These are phyloP conservation scores for Chymomyza fuscimana DNA, from an alignment of 2,888 invertebrate genomes.

Conservation along the genomic window DNA sequence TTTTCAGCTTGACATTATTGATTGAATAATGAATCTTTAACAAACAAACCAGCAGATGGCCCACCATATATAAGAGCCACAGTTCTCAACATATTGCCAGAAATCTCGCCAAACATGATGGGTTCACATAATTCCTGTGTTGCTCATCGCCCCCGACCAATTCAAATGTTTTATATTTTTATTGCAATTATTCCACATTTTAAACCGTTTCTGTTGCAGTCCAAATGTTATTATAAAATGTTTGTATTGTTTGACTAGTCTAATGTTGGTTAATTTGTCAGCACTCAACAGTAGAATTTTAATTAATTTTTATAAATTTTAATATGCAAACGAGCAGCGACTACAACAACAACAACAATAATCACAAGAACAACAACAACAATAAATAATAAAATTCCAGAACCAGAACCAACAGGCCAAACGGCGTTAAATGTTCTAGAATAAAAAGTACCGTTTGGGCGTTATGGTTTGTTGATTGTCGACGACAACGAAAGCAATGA, in stretches of 20 bases:
- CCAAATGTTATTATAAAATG: neutral
- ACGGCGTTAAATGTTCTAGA: slow-evolving; percentile 9
- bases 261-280: slow-evolving; percentile 56
- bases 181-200: neutral
- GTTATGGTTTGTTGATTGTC: slow-evolving; percentile 24
- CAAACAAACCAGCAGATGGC: too few relatives aligned
- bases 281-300: slow-evolving; percentile 41
- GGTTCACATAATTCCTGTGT: too few relatives aligned
- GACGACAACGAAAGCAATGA: slow-evolving; percentile 33
- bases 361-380: neutral
- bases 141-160: too few relatives aligned
- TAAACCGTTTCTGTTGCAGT: slow-evolving; percentile 3
- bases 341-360: neutral
- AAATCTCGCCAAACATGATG: too few relatives aligned
- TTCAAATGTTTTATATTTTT: neutral
- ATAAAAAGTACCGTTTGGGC: slow-evolving; percentile 40
- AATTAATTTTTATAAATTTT: slow-evolving; percentile 53
- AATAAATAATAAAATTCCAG: slow-evolving; percentile 34
- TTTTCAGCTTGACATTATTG: too few relatives aligned
- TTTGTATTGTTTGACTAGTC: slow-evolving; percentile 12
- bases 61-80: too few relatives aligned
- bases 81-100: too few relatives aligned
- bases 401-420: slow-evolving; percentile 20
- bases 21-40: too few relatives aligned
- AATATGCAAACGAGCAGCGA: neutral